Evolutionary conservation across 2,888 invertebrate species (phyloP), one percentile per base, ranked within the genome.

Genomic region (Nudaria mundana): DNA sequence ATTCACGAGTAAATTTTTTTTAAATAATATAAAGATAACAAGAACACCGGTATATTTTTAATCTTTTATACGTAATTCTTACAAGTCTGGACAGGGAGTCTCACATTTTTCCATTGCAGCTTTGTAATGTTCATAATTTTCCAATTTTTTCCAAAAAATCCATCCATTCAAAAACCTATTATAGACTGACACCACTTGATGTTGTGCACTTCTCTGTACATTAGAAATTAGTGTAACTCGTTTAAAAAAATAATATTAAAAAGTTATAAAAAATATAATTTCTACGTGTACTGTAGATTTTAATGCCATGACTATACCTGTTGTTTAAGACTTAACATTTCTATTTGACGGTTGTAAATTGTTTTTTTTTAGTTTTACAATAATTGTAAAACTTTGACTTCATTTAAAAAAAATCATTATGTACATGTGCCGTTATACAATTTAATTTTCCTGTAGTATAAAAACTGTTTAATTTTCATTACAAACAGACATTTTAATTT

Each of bases 101-200:
- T 41, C 44, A 37, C 44, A 43, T 40, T 44, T 23, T 30, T 53
- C 37, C 24, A 6, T 35, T 47, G 59, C 66, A 65, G 73, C 71
- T 76, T 72, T 48, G 48, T 66, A 39, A 61, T 63, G 3, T 52
- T 51, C 67, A 58, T 52, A 44, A 52, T 52, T 56, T 65, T 43
- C 55, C 54, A 56, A 63, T 64, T 63, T n/a, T 67, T 59, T 55
- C 63, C 68, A 76, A 72, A 67, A 57, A 83, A 76, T 86, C 87
- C 87, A 88, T 87, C 87, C 87, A 81, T 52, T 39, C 44, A 58
- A 56, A n/a, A 42, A 81, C 76, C 79, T 83, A 76, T 77, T 84
- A 86, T 87, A 88, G 88, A 88, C 88, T 87, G 88, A 88, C 88
- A 85, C 88, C 68, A 76, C 68, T 82, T 63, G 71, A 85, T 83